Evolutionary conservation across 2,797 vertebrate genomes (phyloP).

Genomic region (Epinephelus coioides): DNA sequence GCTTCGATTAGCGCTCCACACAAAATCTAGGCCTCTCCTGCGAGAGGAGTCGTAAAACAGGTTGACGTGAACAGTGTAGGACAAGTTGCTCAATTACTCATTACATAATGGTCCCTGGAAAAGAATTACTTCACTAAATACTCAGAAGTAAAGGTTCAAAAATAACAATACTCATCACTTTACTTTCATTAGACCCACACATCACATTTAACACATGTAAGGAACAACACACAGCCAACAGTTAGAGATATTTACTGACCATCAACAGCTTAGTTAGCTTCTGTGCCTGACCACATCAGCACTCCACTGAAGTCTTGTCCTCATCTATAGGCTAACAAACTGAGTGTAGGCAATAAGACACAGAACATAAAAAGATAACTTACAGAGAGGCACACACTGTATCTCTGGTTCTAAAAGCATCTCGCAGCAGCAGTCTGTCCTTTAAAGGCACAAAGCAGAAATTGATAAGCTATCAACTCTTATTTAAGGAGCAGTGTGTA

Average conservation of each 20-base stretch:
- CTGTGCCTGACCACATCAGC: too few species aligned
- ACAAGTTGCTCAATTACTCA: neutral
- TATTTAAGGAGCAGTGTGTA: neutral
- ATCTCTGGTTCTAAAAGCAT: too few species aligned
- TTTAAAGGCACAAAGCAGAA: slow-evolving; percentile 5
- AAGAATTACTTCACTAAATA: neutral
- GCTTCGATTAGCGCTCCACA: slow-evolving; percentile 68
- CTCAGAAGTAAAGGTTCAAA: neutral
- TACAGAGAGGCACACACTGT: too few species aligned
- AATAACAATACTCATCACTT: neutral
- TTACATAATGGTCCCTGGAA: neutral
- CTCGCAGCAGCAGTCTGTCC: neutral
- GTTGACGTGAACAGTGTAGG: slow-evolving; percentile 6
- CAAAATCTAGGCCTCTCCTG: slow-evolving; percentile 25
- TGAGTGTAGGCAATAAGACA: neutral
- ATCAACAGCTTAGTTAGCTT: too few species aligned
- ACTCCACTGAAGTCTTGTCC: neutral
- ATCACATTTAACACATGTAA: neutral
- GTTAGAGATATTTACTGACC: too few species aligned
- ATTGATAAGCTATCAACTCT: neutral
- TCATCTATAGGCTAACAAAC: neutral
- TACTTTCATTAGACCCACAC: neutral
- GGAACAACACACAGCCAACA: neutral
- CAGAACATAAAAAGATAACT: too few species aligned
- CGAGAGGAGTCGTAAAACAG: slow-evolving; percentile 45